phyloP scores from a whole-genome alignment of 1,140 invertebrate species.

The Achroia grisella region DNA sequence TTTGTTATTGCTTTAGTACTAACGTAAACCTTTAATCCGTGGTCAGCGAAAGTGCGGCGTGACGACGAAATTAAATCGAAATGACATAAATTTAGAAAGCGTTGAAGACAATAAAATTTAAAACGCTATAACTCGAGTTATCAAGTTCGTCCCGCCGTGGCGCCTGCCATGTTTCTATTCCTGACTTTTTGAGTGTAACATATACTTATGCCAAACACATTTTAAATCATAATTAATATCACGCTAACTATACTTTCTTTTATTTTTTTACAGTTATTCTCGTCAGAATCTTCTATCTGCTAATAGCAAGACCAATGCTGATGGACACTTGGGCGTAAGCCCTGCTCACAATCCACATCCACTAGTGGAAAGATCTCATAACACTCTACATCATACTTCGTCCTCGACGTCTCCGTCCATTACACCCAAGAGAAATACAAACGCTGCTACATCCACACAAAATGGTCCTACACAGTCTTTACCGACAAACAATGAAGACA shows the following conservation, averaged over 20 bases:
- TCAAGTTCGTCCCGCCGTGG: no score
- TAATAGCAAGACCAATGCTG: constrained; percentile 78
- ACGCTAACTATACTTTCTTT: no score
- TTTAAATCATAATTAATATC: no score
- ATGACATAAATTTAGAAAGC: no score
- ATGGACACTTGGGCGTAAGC: constrained; percentile 43
- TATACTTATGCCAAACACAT: no score
- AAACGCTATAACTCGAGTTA: no score
- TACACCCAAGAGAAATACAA: constrained; percentile 56
- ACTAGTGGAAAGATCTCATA: constrained; percentile 64
- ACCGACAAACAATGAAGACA: constrained; percentile 21
- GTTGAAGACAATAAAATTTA: no score
- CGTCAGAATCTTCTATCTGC: constrained; percentile 89
- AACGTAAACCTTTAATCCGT: no score
- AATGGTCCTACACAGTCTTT: constrained; percentile 30
- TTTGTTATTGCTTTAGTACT: no score
- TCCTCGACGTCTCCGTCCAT: constrained; percentile 46
- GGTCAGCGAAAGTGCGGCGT: no score
- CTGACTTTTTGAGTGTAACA: no score
- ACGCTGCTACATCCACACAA: constrained; percentile 27
- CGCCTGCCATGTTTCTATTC: constrained; percentile 1
- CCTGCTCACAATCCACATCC: constrained; percentile 55
- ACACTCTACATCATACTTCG: constrained; percentile 54
- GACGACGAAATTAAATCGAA: no score
- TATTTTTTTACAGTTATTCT: constrained; percentile 81